phyloP scores from a whole-genome alignment of 2,113 vertebrate genomes.

The Labrus mixtus region DNA sequence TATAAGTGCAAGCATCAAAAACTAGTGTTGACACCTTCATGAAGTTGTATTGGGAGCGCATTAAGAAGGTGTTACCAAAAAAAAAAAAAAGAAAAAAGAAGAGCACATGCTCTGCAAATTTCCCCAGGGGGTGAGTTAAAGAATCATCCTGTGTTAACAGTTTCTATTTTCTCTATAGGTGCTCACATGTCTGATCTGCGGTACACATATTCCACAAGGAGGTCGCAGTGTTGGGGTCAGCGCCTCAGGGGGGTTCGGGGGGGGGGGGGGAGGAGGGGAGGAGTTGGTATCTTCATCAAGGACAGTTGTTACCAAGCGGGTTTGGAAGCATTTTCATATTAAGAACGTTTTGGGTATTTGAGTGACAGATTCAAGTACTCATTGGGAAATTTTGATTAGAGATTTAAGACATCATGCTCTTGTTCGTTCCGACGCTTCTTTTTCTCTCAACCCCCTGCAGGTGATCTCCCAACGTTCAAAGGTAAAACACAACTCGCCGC shows the following conservation, averaged over 20 bases:
- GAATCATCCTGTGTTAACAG: constrained; percentile 40
- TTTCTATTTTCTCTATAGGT: constrained; percentile 43
- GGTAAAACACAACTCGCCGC: constrained; percentile 32
- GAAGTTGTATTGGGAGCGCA: not conserved
- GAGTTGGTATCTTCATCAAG: constrained; percentile 28
- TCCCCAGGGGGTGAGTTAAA: constrained; percentile 40
- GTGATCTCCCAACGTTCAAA: constrained; percentile 20
- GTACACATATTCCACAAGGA: constrained; percentile 53
- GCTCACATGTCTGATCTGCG: constrained; percentile 31
- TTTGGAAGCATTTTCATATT: not conserved
- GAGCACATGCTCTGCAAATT: constrained; percentile 54
- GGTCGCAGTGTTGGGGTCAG: constrained; percentile 57
- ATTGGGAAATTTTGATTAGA: not conserved
- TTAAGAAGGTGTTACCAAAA: constrained; percentile 27
- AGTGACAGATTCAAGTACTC: constrained; percentile 3
- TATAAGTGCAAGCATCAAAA: not conserved
- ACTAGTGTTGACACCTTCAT: not conserved
- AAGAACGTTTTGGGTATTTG: not conserved
- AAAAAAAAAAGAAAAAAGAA: constrained; percentile 54
- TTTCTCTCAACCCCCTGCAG: constrained; percentile 24
- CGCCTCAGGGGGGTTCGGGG: constrained; percentile 35
- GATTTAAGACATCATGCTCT: not conserved
- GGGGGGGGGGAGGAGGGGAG: no score
- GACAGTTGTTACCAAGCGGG: constrained; percentile 10
- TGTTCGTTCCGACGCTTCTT: not conserved